Conservation (phyloP, 1,140 invertebrate species). For the Apis mellifera region DNA sequence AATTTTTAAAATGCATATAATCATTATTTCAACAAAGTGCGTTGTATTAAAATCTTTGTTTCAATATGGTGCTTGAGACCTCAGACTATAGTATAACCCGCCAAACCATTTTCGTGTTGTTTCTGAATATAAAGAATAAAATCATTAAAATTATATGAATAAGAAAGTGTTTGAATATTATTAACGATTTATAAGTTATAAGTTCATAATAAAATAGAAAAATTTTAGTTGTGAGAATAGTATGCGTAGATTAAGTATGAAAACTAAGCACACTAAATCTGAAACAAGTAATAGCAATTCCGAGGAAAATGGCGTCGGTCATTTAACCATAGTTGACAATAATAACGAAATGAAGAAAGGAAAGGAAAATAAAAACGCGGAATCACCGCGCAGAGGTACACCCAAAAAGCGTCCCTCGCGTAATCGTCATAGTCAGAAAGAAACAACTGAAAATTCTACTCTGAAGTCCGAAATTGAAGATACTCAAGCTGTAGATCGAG, state of each 20-base stretch:
- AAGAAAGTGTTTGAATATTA: not conserved
- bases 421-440: slow-evolving; percentile 39
- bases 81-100: not conserved
- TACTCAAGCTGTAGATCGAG: slow-evolving; percentile 35
- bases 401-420: slow-evolving; percentile 63
- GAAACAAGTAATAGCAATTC: slow-evolving; percentile 73
- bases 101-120: slow-evolving; percentile 6
- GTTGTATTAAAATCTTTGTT: not conserved
- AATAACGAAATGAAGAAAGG: slow-evolving; percentile 51
- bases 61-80: not conserved
- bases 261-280: slow-evolving; percentile 72
- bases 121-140: not conserved
- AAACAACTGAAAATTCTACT: slow-evolving; percentile 17
- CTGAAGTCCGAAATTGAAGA: slow-evolving; percentile 24
- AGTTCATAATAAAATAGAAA: not conserved
- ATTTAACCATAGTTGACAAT: slow-evolving; percentile 39
- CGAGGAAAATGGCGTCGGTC: slow-evolving; percentile 75
- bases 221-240: slow-evolving; percentile 8
- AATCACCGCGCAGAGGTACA: slow-evolving; percentile 1
- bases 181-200: not conserved
- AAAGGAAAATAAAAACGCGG: slow-evolving; percentile 48
- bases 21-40: not conserved
- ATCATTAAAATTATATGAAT: not conserved
- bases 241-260: slow-evolving; percentile 64
- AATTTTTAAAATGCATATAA: not conserved